Evolutionary conservation across 2,113 vertebrate genomes (phyloP).

Genomic region (Chinchilla lanigera): DNA sequence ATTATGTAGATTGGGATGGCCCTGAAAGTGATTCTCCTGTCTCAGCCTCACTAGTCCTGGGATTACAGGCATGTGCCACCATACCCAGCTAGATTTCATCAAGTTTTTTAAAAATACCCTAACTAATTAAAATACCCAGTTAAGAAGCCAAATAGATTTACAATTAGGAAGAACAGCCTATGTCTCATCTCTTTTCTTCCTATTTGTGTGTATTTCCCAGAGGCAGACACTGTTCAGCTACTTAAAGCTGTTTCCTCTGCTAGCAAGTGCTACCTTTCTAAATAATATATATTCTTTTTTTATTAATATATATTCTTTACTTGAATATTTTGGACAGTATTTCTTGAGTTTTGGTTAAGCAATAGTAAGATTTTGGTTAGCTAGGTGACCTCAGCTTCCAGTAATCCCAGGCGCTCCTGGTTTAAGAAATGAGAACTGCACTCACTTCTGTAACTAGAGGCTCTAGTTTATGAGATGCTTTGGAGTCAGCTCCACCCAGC

Average conservation of each 20-base stretch:
- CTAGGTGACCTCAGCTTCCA: background rate
- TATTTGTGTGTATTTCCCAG: background rate
- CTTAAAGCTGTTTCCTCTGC: background rate
- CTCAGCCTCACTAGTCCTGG: background rate
- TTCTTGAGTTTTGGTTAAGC: background rate
- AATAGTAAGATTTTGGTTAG: background rate
- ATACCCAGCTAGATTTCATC: background rate
- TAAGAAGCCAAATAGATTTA: slow-evolving; percentile 3
- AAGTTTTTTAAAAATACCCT: background rate
- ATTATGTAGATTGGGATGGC: too few relatives aligned
- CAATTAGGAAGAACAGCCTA: background rate
- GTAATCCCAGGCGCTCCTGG: background rate
- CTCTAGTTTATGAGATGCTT: background rate
- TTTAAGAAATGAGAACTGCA: background rate
- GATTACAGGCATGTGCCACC: background rate
- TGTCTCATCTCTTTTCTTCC: background rate
- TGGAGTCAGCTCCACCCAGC: background rate
- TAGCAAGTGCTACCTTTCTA: background rate
- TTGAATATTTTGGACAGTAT: background rate
- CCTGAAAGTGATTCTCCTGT: background rate
- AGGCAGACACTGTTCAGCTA: background rate
- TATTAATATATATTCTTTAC: background rate
- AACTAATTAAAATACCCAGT: background rate
- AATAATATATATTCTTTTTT: background rate
- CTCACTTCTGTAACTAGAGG: background rate